These are phyloP conservation scores for Heliconius melpomene DNA, from an alignment of 1,140 invertebrate genomes.

Conservation along the genomic window DNA sequence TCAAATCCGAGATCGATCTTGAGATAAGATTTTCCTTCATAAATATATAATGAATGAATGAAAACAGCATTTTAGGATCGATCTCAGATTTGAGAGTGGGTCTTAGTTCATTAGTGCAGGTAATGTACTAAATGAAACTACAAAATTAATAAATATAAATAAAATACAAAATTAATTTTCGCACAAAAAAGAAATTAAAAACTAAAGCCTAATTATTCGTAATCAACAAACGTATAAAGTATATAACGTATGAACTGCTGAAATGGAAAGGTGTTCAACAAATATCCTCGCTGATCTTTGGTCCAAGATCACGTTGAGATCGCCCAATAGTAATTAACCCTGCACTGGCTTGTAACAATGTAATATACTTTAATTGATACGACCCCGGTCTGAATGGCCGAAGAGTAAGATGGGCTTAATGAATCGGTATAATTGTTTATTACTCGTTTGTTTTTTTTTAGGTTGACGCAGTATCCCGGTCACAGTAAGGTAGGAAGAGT, in stretches of 20 bases:
- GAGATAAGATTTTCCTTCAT: too few species aligned
- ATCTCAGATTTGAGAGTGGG: too few species aligned
- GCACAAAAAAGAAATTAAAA: background rate
- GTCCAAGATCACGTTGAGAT: conserved; percentile 66
- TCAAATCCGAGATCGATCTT: too few species aligned
- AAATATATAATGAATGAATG: too few species aligned
- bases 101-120: too few species aligned
- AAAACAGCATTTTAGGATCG: too few species aligned
- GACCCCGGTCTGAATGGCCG: conserved; percentile 57
- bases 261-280: conserved; percentile 52
- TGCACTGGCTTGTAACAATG: conserved; percentile 63
- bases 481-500: too few species aligned
- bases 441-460: background rate
- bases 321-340: conserved; percentile 74
- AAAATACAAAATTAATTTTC: too few species aligned
- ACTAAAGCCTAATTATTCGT: background rate
- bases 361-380: conserved; percentile 75
- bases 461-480: too few species aligned
- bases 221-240: background rate
- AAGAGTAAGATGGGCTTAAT: conserved; percentile 52
- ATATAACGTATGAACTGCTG: conserved; percentile 35
- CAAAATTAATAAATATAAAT: too few species aligned
- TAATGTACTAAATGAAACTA: too few species aligned
- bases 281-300: conserved; percentile 49
- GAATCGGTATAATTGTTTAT: conserved; percentile 42